Percentiles rank a stretch among this genome's conserved stretches.
Evolutionary conservation across 2,113 vertebrate genomes (phyloP).

Genomic region (Cheilinus undulatus): DNA sequence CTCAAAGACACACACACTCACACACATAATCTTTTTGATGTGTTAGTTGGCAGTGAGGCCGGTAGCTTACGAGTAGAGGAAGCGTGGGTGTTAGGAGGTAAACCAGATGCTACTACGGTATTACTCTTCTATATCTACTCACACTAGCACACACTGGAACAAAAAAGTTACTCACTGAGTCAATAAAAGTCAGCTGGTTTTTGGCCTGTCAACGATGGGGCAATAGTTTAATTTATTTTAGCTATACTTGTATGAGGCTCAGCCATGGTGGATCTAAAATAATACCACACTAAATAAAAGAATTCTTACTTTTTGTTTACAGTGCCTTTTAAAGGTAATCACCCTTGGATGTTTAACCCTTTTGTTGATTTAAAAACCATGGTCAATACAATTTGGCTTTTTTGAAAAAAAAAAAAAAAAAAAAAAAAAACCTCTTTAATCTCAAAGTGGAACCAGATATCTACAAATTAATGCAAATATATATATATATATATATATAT

Average conservation of each 20-base stretch:
- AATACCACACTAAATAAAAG: neutral
- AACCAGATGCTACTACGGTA: conserved; percentile 58
- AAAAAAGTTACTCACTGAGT: conserved; percentile 23
- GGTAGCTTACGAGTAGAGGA: conserved; percentile 26
- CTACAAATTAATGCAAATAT: too few species aligned
- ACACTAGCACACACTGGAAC: conserved; percentile 27
- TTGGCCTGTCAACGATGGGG: conserved; percentile 36
- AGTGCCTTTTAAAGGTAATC: too few species aligned
- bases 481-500: too few species aligned
- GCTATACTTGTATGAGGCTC: neutral
- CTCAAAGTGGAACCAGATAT: too few species aligned
- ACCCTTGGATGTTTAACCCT: too few species aligned
- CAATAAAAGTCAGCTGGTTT: conserved; percentile 41
- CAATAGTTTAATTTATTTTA: conserved; percentile 11
- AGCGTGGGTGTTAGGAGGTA: conserved; percentile 71
- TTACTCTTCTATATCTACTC: conserved; percentile 44
- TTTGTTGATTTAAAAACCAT: too few species aligned
- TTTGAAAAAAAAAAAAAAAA: too few species aligned
- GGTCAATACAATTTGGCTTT: too few species aligned
- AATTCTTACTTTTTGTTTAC: too few species aligned
- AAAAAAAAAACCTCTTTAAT: too few species aligned
- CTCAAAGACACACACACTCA: conserved; percentile 23
- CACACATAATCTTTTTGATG: conserved; percentile 6
- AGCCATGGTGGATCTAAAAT: neutral
- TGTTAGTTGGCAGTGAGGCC: conserved; percentile 9